Percentiles rank a stretch among this genome's conserved stretches.
phyloP scores from a whole-genome alignment of 1,140 invertebrate genomes.

The Caenorhabditis inopinata region DNA sequence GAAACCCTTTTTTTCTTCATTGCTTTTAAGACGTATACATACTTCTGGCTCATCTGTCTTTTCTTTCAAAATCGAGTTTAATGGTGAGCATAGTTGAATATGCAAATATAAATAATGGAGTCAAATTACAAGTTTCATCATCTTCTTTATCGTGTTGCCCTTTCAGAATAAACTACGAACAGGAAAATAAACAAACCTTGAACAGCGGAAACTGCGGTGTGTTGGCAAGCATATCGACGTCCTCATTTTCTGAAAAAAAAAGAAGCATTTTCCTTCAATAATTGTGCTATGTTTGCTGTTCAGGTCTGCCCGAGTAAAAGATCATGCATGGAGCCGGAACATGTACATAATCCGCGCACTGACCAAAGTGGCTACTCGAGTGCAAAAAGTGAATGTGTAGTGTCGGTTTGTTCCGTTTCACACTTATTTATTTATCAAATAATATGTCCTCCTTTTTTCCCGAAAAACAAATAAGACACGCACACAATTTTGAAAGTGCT shows the following conservation, averaged over 20 bases:
- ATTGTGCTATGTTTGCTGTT: not conserved
- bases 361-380: conserved; percentile 32
- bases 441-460: conserved; percentile 16
- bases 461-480: conserved; percentile 25
- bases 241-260: conserved; percentile 30
- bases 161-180: not conserved
- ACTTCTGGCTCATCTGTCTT: not conserved
- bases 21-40: no score
- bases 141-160: not conserved
- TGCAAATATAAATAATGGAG: conserved; percentile 1
- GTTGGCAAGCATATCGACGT: conserved; percentile 19
- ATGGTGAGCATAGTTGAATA: not conserved
- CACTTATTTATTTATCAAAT: conserved; percentile 35
- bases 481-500: not conserved
- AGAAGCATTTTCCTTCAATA: no score
- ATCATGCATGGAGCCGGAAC: conserved; percentile 25
- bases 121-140: not conserved
- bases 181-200: conserved; percentile 9
- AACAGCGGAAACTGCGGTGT: not conserved
- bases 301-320: not conserved
- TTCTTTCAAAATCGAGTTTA: no score
- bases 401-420: no score
- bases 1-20: no score
- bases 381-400: conserved; percentile 27
- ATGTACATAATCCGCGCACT: not conserved